Evolutionary conservation across 2,113 vertebrate genomes (phyloP).

Genomic region (Oenanthe melanoleuca): DNA sequence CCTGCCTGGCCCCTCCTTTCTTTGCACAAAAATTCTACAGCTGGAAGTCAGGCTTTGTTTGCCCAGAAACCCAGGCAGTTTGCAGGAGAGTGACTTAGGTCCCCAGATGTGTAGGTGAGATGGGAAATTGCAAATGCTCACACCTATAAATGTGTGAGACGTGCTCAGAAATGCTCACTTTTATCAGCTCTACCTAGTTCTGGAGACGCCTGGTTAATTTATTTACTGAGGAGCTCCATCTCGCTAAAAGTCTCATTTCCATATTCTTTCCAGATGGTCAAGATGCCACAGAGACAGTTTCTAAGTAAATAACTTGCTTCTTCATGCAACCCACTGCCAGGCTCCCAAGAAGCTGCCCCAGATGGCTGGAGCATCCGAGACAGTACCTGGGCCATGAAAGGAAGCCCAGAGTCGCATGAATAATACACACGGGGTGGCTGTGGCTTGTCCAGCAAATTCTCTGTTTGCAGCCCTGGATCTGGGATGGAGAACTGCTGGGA

Average conservation of each 20-base stretch:
- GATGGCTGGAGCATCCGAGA: background rate
- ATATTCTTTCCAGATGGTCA: conserved; percentile 70
- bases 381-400: background rate
- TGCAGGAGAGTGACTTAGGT: background rate
- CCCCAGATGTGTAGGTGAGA: background rate
- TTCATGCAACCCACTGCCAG: background rate
- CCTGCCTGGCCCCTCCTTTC: background rate
- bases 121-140: background rate
- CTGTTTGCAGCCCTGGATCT: accelerated
- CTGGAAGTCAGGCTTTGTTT: background rate
- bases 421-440: background rate
- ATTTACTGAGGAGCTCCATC: conserved; percentile 6
- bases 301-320: conserved; percentile 53
- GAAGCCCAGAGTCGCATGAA: background rate
- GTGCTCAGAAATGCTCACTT: background rate
- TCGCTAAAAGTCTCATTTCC: conserved; percentile 45
- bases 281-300: conserved; percentile 59
- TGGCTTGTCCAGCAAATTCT: accelerated
- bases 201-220: conserved; percentile 37
- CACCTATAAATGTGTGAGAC: background rate
- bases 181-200: background rate
- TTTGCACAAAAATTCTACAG: background rate
- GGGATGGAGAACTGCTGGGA: background rate
- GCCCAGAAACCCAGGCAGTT: background rate
- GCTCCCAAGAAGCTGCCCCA: background rate